Conservation (phyloP, 2,113 vertebrate genomes). For the Alexandromys fortis region DNA sequence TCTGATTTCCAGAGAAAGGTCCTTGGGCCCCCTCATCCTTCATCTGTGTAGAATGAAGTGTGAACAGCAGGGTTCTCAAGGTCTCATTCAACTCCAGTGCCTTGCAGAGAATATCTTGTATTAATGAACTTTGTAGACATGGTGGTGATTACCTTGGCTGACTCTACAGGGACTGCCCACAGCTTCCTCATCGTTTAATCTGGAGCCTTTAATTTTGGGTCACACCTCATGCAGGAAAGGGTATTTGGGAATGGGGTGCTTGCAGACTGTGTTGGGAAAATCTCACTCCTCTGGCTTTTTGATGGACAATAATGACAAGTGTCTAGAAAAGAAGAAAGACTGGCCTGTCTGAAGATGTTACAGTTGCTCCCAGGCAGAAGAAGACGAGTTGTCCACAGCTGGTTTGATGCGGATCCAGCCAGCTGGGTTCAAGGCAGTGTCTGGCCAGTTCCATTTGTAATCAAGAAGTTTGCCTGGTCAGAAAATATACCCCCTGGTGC, state of each 20-base stretch:
- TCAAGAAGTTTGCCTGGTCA: not conserved
- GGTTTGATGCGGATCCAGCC: not conserved
- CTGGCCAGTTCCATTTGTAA: not conserved
- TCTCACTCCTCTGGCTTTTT: not conserved
- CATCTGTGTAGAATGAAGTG: fast-evolving
- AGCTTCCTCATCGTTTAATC: not conserved
- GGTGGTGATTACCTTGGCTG: fast-evolving
- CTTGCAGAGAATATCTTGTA: too few relatives aligned
- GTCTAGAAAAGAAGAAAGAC: not conserved
- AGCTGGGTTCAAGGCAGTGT: fast-evolving
- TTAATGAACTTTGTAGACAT: fast-evolving
- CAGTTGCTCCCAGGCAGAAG: not conserved
- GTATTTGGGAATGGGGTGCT: not conserved
- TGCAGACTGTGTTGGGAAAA: fast-evolving
- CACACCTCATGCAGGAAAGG: fast-evolving
- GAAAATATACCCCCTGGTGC: fast-evolving
- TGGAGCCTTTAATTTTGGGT: not conserved
- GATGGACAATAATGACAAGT: fast-evolving
- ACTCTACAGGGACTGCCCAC: fast-evolving
- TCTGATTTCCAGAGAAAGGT: not conserved
- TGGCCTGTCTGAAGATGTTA: not conserved
- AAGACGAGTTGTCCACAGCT: not conserved
- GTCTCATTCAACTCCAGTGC: fast-evolving
- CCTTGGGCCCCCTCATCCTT: fast-evolving
- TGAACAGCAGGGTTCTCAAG: fast-evolving